Percentiles rank a stretch among this genome's conserved stretches.
Conservation (phyloP, 2,888 invertebrate genomes). For the Loripinus fragilis region DNA sequence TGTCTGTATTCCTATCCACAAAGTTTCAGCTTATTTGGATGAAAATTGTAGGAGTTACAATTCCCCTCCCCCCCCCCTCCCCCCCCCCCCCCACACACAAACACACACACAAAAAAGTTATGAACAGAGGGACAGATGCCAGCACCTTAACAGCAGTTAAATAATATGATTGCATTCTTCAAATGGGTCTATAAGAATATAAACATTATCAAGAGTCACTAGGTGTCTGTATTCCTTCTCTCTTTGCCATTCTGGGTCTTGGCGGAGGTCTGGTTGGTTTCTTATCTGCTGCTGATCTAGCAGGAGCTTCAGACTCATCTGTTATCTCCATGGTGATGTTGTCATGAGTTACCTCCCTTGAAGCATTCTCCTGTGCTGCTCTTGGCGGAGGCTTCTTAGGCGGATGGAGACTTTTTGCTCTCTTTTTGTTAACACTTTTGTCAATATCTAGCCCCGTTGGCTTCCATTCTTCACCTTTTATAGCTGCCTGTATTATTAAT, state of each 20-base stretch:
- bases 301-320: slow-evolving; percentile 12
- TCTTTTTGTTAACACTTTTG: slow-evolving; percentile 43
- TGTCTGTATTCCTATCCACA: too few species aligned
- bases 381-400: slow-evolving; percentile 66
- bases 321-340: slow-evolving; percentile 39
- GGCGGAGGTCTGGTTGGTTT: slow-evolving; percentile 42
- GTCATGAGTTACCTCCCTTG: slow-evolving; percentile 13
- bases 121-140: too few species aligned
- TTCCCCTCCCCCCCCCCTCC: too few species aligned
- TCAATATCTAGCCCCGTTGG: slow-evolving; percentile 61
- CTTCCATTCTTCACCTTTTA: slow-evolving; percentile 79
- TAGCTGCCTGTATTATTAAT: slow-evolving; percentile 70
- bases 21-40: too few species aligned
- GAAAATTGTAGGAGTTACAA: too few species aligned
- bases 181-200: too few species aligned
- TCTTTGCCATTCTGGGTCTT: slow-evolving; percentile 31
- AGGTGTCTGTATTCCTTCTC: slow-evolving; percentile 31
- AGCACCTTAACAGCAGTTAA: too few species aligned
- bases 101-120: too few species aligned
- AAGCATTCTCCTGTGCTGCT: slow-evolving; percentile 1
- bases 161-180: too few species aligned
- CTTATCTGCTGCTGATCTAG: slow-evolving; percentile 20
- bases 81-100: too few species aligned
- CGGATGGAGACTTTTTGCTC: slow-evolving; percentile 59
- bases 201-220: slow-evolving; percentile 9